Base-by-base conservation (phyloP, 2,797 vertebrate species). In the Gobio occitaniae region DNA sequence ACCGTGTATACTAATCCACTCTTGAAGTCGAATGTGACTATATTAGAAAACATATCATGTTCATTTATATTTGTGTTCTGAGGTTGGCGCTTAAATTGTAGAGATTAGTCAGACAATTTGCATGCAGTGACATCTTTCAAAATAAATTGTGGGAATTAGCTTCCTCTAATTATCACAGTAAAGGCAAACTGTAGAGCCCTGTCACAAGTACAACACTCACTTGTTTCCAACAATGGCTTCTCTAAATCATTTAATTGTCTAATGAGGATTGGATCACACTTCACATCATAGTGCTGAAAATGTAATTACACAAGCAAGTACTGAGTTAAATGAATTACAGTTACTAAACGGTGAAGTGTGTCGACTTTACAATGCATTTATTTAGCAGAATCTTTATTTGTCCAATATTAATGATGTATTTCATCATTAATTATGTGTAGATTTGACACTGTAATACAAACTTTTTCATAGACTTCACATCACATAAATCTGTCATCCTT, bases 161-260 rank as follows among this genome's bases (percentile, higher is more conserved):
- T 76, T 68, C 71, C 61, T 50, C 47, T 66, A 61, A 76, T 76
- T 76, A 52, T 21, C 29, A 52, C 13, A 17, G 70, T 52, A 36
- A 66, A 83, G 9, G 19, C 82, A 12, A 54, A 68, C 66, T 17
- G 36, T 76, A 83, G 25, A 65, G 21, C 36, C 32, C 36, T 76
- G 72, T 76, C 82, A 41, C 44, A 25, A 15, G 32, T 38, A 54
- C 48, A 76, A 71, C 9, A 3, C 32, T 66, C n/a, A 9, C 32
- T 54, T 76, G 21, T 68, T 52, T 63, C 66, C 47, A 13, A 47
- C 6, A 47, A 54, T 66, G 71, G 38, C 59, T 76, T 66, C 71
- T 76, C 59, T 25, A 68, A 68, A 68, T 83, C 32, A 25, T 83
- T 83, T 44, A 54, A 83, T 83, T 76, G 61, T 76, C 82, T 54